Conservation (phyloP, 1,140 invertebrate genomes). For the Bombyx mori region DNA sequence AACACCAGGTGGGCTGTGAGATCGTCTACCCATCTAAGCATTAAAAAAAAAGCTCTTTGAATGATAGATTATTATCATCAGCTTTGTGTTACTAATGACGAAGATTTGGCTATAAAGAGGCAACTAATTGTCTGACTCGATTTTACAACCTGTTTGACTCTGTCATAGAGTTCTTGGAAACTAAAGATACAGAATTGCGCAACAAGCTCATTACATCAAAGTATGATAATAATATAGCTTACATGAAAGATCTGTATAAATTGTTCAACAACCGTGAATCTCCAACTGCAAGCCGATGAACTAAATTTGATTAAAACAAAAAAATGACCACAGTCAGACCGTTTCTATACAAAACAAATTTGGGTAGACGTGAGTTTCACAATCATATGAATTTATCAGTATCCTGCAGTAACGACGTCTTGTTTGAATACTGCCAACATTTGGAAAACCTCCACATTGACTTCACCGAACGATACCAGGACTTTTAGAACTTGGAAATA, state of each 20-base stretch:
- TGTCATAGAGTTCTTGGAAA: too few species aligned
- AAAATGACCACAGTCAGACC: conserved; percentile 25
- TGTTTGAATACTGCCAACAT: conserved; percentile 34
- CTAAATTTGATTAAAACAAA: conserved; percentile 49
- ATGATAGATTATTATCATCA: too few species aligned
- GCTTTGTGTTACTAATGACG: too few species aligned
- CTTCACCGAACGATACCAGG: conserved; percentile 26
- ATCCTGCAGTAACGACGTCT: conserved; percentile 21
- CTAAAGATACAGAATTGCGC: too few species aligned
- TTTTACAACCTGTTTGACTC: too few species aligned
- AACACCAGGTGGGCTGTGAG: too few species aligned
- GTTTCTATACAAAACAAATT: conserved; percentile 39
- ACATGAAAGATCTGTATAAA: conserved; percentile 25
- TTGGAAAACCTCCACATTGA: conserved; percentile 32
- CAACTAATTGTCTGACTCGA: too few species aligned
- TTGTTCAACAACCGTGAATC: background rate
- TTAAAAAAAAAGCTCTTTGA: too few species aligned
- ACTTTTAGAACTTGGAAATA: conserved; percentile 21
- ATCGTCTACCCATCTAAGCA: too few species aligned
- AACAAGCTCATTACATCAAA: too few species aligned
- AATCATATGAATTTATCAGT: conserved; percentile 27
- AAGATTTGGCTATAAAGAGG: too few species aligned
- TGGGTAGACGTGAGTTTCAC: conserved; percentile 35
- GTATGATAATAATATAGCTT: too few species aligned
- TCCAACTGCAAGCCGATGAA: conserved; percentile 43